Conservation (phyloP, 2,113 vertebrate genomes). For the Melospiza melodia region DNA sequence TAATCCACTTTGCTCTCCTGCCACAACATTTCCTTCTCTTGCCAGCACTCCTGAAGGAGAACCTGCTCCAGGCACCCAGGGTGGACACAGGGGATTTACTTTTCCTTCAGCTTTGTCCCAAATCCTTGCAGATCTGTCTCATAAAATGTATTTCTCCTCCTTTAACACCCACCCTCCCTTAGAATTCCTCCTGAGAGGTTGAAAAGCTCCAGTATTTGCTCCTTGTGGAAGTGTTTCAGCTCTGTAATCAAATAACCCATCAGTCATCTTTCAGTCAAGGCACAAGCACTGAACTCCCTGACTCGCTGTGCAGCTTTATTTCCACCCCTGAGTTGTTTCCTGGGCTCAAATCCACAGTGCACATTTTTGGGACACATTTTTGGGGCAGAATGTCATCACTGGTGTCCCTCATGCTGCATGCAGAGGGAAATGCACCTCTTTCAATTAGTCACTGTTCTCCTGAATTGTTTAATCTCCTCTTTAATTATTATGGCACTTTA, state of each 20-base stretch:
- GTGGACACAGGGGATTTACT: not conserved
- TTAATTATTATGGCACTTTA: conserved; percentile 23
- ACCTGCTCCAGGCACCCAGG: not conserved
- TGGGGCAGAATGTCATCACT: not conserved
- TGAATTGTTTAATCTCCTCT: not conserved
- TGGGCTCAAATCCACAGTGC: not conserved
- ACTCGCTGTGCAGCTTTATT: not conserved
- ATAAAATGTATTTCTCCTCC: not conserved
- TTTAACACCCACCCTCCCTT: not conserved
- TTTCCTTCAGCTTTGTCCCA: not conserved
- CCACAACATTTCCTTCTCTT: fast-evolving
- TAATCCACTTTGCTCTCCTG: not conserved
- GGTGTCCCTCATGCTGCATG: not conserved
- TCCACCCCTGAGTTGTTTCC: not conserved
- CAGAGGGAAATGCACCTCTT: not conserved
- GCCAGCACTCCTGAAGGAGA: not conserved
- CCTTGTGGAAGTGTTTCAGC: not conserved
- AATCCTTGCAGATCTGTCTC: not conserved
- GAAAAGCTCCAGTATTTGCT: not conserved
- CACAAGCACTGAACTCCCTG: not conserved
- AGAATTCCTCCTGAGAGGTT: not conserved
- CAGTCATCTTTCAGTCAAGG: not conserved
- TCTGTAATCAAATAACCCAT: not conserved
- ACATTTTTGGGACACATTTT: not conserved
- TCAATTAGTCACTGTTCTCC: not conserved